Evolutionary conservation across 2,113 vertebrate genomes (phyloP).

Genomic region (Marmota monax): DNA sequence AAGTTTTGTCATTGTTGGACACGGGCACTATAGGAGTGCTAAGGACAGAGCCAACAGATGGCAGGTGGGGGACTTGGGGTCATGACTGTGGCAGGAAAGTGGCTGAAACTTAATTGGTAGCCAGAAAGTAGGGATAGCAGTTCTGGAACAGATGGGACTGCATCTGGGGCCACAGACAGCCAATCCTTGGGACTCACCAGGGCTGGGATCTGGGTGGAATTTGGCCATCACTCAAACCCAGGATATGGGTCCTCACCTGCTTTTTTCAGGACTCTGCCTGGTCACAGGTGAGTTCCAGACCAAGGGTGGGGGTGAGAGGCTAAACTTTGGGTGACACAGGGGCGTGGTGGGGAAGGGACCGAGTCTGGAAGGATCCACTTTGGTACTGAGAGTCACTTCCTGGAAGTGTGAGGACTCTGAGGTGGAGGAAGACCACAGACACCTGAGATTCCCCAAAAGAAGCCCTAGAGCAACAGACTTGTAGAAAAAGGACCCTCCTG

Average conservation of each 20-base stretch:
- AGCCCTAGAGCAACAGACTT: neutral
- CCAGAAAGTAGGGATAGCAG: neutral
- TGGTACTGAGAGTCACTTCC: neutral
- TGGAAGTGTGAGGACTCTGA: neutral
- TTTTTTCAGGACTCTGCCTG: neutral
- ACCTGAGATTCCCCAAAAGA: too few relatives aligned
- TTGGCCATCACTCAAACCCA: neutral
- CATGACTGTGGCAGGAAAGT: neutral
- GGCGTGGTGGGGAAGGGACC: neutral
- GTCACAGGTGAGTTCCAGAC: neutral
- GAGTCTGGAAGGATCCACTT: fast-evolving
- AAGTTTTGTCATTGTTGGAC: neutral
- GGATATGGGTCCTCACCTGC: neutral
- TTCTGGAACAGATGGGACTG: neutral
- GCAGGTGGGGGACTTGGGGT: fast-evolving
- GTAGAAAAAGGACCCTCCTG: neutral
- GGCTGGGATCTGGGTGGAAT: neutral
- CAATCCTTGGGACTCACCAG: neutral
- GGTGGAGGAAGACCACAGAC: neutral
- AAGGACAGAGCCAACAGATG: neutral
- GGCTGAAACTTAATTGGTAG: neutral
- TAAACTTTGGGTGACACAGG: neutral
- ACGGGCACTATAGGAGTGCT: fast-evolving
- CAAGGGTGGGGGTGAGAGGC: neutral
- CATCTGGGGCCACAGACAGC: too few relatives aligned